A percentile compares a stretch with the other conserved stretches of the same genome.
Evolutionary conservation across 2,113 vertebrate genomes (phyloP).

Genomic region (Microcebus tavaratra): DNA sequence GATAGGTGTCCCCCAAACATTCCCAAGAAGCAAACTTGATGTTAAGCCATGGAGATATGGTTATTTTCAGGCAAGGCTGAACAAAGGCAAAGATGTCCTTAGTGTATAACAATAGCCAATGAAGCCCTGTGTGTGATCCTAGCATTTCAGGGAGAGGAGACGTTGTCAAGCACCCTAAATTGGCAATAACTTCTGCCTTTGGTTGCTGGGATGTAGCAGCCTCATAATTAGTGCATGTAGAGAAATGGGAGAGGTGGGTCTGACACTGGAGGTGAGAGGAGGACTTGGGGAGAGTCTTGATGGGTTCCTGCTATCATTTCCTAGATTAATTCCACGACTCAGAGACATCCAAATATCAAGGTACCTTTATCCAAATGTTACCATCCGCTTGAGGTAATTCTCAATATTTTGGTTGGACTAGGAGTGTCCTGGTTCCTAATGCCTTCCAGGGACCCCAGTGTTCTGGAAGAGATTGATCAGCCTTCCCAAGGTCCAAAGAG

Average conservation of each 20-base stretch:
- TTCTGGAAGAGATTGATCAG: not conserved
- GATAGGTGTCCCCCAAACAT: not conserved
- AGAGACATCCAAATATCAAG: not conserved
- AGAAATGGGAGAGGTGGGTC: not conserved
- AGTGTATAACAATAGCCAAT: not conserved
- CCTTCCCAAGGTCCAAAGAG: not conserved
- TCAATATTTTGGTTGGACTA: not conserved
- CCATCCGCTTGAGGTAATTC: not conserved
- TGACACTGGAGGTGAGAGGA: not conserved
- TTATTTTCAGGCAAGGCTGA: not conserved
- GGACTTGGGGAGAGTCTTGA: not conserved
- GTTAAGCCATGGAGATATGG: not conserved
- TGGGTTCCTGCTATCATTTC: not conserved
- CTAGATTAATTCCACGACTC: not conserved
- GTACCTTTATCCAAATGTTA: not conserved
- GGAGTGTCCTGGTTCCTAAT: not conserved
- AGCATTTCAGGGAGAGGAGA: not conserved
- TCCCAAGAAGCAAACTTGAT: not conserved
- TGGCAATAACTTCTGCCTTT: not conserved
- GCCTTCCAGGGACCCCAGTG: not conserved
- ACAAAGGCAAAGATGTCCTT: not conserved
- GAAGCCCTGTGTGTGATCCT: not conserved
- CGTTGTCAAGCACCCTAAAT: not conserved
- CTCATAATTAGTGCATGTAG: not conserved
- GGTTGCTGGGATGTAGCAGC: not conserved